Evolutionary conservation across 2,888 invertebrate genomes (phyloP), one percentile per base, ranked within the genome.

Genomic region (Tridacna crocea): DNA sequence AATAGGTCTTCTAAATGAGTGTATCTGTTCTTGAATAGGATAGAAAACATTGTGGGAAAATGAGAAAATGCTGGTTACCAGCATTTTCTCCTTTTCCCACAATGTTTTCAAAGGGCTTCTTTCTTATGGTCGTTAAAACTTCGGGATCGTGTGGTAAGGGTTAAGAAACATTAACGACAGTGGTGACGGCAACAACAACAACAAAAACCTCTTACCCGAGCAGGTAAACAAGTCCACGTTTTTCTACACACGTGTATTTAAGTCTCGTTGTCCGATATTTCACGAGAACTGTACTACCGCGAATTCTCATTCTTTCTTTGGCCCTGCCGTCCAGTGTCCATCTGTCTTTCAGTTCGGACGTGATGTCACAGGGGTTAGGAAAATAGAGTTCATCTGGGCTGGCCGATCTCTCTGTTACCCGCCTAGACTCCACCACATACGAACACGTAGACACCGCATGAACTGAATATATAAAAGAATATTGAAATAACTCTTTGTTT

Each of bases 301-400:
- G 73, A 17, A 89, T 86, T 26, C 89, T 75, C 36, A 87, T 65
- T 36, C 81, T 66, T 22, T 88, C 86, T 22, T 83, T 72, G 3
- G 81, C 75, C 48, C 82, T 60, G n/a, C 83, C 82, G 13, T 83
- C 79, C 11, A 89, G 77, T 24, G 80, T 82, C 88, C 88, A 89
- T 19, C 85, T 68, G 66, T 88, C 87, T 58, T 86, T 77, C 48
- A 88, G 77, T 19, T 63, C 55, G 13, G 66, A 51, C 10, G 88
- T 78, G 24, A 87, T 87, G 46, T 84, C 85, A 78, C 89, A 89
- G 36, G 81, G 72, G 46, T 77, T 80, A 10, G 75, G 79, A 2
- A 72, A 24, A n/a, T 78, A 36, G 12, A 47, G 74, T 8, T 73
- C 68, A 11, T 58, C 73, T n/a, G 74, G 55, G 15, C 77, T 73